Percentiles rank a stretch among this genome's conserved stretches.
Conservation (phyloP, 2,888 invertebrate species). For the Sinodicranocentrus sp. region DNA sequence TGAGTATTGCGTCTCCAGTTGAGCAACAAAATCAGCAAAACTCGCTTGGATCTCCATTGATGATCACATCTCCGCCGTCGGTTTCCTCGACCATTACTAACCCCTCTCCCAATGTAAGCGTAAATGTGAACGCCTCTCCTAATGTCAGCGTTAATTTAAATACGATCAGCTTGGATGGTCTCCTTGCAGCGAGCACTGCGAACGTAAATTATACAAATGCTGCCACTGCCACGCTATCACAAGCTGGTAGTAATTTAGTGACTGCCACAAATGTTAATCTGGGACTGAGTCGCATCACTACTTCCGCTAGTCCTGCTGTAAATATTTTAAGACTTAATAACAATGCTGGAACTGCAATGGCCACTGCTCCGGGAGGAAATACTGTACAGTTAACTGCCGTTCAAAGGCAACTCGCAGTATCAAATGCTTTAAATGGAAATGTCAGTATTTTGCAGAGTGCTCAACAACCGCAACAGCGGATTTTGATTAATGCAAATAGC, state of each 20-base stretch:
- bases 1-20: conserved; percentile 33
- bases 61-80: conserved; percentile 59
- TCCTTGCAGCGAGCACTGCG: conserved; percentile 37
- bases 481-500: conserved; percentile 65
- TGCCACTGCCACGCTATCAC: conserved; percentile 24
- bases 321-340: conserved; percentile 65
- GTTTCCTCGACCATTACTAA: conserved; percentile 33
- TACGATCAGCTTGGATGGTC: conserved; percentile 74
- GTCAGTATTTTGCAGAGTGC: conserved; percentile 62
- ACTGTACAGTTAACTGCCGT: conserved; percentile 41
- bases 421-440: conserved; percentile 60
- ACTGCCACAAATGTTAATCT: conserved; percentile 57
- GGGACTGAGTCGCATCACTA: conserved; percentile 49
- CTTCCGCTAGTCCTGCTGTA: conserved; percentile 43
- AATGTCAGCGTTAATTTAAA: conserved; percentile 74
- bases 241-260: conserved; percentile 39
- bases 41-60: conserved; percentile 52
- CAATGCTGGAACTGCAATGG: conserved; percentile 39
- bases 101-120: conserved; percentile 62
- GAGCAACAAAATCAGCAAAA: conserved; percentile 58
- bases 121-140: conserved; percentile 64
- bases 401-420: conserved; percentile 61
- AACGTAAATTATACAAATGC: conserved; percentile 38
- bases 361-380: conserved; percentile 39
- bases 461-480: conserved; percentile 61